A percentile compares a stretch with the other conserved stretches of the same genome.
Evolutionary conservation across 2,113 vertebrate genomes (phyloP).

Genomic region (Procavia capensis): DNA sequence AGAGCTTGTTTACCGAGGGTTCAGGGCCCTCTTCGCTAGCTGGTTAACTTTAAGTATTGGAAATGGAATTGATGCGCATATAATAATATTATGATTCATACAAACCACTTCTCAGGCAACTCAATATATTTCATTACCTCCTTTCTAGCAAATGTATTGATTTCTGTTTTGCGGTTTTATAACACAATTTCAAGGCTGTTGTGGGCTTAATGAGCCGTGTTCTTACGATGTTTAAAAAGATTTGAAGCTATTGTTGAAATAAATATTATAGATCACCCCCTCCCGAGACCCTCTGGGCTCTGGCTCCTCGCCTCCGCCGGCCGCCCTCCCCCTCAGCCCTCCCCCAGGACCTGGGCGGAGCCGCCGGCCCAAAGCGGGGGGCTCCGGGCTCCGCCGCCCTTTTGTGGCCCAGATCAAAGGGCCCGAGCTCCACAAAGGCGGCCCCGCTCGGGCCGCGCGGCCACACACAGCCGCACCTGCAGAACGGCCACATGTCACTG

Average conservation of each 20-base stretch:
- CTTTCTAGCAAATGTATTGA: slow-evolving; percentile 88
- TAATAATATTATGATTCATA: slow-evolving; percentile 89
- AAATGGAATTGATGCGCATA: slow-evolving; percentile 82
- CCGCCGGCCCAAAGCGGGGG: slow-evolving; percentile 75
- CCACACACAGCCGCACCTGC: slow-evolving; percentile 93
- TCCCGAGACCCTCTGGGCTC: slow-evolving; percentile 49
- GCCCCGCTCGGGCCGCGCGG: slow-evolving; percentile 85
- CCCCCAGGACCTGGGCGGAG: slow-evolving; percentile 69
- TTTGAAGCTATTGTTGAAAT: slow-evolving; percentile 88
- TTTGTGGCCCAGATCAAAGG: slow-evolving; percentile 93
- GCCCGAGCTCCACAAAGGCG: slow-evolving; percentile 91
- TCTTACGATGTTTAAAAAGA: slow-evolving; percentile 91
- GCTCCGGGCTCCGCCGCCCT: slow-evolving; percentile 89
- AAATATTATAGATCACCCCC: slow-evolving; percentile 89
- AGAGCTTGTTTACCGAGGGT: slow-evolving; percentile 84
- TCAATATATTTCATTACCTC: slow-evolving; percentile 87
- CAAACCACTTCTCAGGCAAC: slow-evolving; percentile 84
- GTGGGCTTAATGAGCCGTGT: slow-evolving; percentile 90
- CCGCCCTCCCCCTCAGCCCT: not conserved
- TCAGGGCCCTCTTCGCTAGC: slow-evolving; percentile 81
- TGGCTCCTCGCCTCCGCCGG: not conserved
- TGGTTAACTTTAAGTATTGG: slow-evolving; percentile 89
- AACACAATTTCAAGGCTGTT: slow-evolving; percentile 91
- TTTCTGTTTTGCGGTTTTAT: slow-evolving; percentile 91
- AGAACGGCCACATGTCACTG: slow-evolving; percentile 89